A percentile compares a stretch with the other conserved stretches of the same genome.
Evolutionary conservation across 2,888 invertebrate species (phyloP).

Genomic region (Chrysolina americana): DNA sequence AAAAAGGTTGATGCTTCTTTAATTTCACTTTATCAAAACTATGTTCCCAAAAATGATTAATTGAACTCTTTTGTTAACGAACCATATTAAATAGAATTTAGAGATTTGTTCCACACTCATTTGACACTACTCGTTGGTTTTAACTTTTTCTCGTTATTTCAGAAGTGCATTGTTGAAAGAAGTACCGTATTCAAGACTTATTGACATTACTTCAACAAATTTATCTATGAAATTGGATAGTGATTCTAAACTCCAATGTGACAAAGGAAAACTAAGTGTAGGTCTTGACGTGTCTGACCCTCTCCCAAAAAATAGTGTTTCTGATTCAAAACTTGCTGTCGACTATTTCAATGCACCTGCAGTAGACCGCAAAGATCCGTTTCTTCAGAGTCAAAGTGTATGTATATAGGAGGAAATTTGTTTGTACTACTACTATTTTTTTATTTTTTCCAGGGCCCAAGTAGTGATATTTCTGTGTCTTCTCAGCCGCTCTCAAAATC

Average conservation of each 20-base stretch:
- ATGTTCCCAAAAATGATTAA: too few relatives aligned
- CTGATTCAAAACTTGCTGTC: constrained; percentile 87
- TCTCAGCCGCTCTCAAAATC: constrained; percentile 71
- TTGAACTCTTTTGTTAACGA: not conserved
- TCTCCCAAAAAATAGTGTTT: constrained; percentile 85
- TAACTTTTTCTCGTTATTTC: not conserved
- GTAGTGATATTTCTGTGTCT: constrained; percentile 57
- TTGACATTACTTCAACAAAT: constrained; percentile 76
- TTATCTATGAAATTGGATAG: constrained; percentile 76
- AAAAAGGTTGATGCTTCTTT: too few relatives aligned
- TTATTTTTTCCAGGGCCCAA: constrained; percentile 55
- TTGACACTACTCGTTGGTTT: not conserved
- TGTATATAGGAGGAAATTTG: constrained; percentile 32
- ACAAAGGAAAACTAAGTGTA: constrained; percentile 66
- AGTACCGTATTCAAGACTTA: constrained; percentile 85
- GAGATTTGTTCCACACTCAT: not conserved
- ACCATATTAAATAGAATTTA: not conserved
- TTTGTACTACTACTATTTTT: too few relatives aligned
- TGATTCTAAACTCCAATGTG: constrained; percentile 79
- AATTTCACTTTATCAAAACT: too few relatives aligned
- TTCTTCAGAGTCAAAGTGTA: constrained; percentile 51
- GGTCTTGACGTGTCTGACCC: constrained; percentile 70
- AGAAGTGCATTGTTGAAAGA: constrained; percentile 70
- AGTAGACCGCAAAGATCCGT: constrained; percentile 48
- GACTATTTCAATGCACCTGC: constrained; percentile 76